Conservation (phyloP, 1,140 invertebrate species). For the Drosophila melanica region DNA sequence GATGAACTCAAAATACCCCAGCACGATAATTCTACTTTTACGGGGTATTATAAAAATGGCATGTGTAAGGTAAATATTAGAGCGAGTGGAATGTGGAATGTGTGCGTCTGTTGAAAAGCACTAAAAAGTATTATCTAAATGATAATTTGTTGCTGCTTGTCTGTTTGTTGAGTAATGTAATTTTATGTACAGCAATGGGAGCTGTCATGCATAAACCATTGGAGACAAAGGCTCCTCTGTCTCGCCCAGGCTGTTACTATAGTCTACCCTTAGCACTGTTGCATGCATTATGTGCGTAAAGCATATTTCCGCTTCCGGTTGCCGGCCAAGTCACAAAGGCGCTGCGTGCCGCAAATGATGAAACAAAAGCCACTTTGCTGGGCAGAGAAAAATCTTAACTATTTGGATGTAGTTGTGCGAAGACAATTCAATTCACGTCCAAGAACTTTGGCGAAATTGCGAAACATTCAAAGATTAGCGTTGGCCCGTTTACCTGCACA, state of each 20-base stretch:
- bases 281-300: conserved; percentile 50
- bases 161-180: conserved; percentile 80
- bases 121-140: conserved; percentile 82
- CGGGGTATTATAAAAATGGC: conserved; percentile 23
- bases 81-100: conserved; percentile 5
- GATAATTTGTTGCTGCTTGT: conserved; percentile 75
- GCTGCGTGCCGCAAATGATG: conserved; percentile 28
- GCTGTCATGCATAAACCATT: conserved; percentile 55
- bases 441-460: conserved; percentile 18
- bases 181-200: conserved; percentile 61
- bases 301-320: conserved; percentile 52
- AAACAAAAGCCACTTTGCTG: conserved; percentile 26
- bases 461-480: conserved; percentile 38
- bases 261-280: neutral
- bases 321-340: conserved; percentile 55
- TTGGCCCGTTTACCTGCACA: conserved; percentile 52
- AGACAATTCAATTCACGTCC: conserved; percentile 38
- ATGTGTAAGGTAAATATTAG: conserved; percentile 30
- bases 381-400: conserved; percentile 17
- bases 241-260: neutral
- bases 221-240: conserved; percentile 34
- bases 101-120: conserved; percentile 61
- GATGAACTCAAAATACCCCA: neutral
- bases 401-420: conserved; percentile 37
- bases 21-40: neutral